These are phyloP conservation scores for Phortica magna DNA, from an alignment of 2,888 invertebrate species.

Conservation along the genomic window DNA sequence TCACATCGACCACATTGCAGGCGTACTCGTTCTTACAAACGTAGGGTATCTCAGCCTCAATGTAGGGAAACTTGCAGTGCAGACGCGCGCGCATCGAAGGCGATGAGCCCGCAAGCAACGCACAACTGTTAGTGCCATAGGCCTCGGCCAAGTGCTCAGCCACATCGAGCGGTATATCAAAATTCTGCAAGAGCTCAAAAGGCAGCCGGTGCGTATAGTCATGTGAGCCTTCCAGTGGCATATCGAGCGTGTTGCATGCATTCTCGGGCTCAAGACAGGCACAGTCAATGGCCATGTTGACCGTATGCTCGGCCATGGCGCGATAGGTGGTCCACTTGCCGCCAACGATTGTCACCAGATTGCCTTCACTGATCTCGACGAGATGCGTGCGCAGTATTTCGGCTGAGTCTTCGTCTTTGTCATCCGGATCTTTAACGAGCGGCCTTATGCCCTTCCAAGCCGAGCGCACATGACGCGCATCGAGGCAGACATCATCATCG, in stretches of 20 bases:
- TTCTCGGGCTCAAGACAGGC: constrained; percentile 84
- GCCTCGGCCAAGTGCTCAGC: constrained; percentile 96
- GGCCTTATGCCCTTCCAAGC: constrained; percentile 99
- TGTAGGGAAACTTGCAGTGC: constrained; percentile 98
- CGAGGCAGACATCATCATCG: constrained; percentile 94
- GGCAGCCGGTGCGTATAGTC: constrained; percentile 98
- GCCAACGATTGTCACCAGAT: constrained; percentile 97
- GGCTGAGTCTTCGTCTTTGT: constrained; percentile 90
- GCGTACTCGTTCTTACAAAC: constrained; percentile 96
- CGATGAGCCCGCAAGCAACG: constrained; percentile 96
- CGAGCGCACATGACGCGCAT: constrained; percentile 96
- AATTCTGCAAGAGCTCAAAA: constrained; percentile 97
- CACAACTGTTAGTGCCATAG: constrained; percentile 97
- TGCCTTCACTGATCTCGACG: constrained; percentile 93
- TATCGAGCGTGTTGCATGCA: constrained; percentile 89
- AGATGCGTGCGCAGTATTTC: constrained; percentile 81
- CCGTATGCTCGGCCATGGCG: constrained; percentile 97
- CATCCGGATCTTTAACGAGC: constrained; percentile 93
- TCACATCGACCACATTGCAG: constrained; percentile 95
- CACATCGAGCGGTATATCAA: constrained; percentile 97
- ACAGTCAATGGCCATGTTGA: constrained; percentile 89
- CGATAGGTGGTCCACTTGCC: constrained; percentile 99
- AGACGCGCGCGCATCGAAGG: constrained; percentile 95
- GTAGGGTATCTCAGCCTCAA: constrained; percentile 96
- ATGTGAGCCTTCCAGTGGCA: constrained; percentile 96